phyloP scores from a whole-genome alignment of 2,113 vertebrate genomes.

The Barnardius zonarius region DNA sequence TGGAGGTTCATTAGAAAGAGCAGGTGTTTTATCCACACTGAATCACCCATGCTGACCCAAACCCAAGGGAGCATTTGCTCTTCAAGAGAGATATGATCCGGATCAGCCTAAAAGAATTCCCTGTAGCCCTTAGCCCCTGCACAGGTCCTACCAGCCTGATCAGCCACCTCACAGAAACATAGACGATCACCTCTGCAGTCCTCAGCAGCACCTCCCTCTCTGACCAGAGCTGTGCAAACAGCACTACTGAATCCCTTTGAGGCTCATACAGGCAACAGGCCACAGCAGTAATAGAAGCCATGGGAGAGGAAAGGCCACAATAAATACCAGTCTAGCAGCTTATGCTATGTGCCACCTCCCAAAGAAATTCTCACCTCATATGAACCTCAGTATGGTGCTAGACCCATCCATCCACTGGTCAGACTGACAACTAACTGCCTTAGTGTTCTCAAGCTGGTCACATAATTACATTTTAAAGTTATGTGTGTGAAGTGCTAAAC shows the following conservation, averaged over 20 bases:
- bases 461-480: neutral
- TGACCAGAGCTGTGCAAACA: neutral
- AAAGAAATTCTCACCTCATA: neutral
- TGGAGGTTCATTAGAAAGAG: neutral
- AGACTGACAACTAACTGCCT: neutral
- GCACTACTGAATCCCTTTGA: fast-evolving
- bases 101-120: neutral
- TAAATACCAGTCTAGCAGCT: neutral
- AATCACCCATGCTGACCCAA: neutral
- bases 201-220: neutral
- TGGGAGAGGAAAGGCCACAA: neutral
- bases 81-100: neutral
- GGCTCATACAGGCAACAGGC: neutral
- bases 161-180: neutral
- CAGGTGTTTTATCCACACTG: neutral
- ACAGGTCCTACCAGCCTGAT: neutral
- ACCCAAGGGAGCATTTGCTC: neutral
- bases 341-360: neutral
- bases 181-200: neutral
- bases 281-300: neutral
- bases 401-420: neutral
- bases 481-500: neutral
- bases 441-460: neutral
- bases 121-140: neutral
- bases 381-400: neutral